Evolutionary conservation across 2,888 invertebrate genomes (phyloP).

Genomic region (Athrips mouffetella): DNA sequence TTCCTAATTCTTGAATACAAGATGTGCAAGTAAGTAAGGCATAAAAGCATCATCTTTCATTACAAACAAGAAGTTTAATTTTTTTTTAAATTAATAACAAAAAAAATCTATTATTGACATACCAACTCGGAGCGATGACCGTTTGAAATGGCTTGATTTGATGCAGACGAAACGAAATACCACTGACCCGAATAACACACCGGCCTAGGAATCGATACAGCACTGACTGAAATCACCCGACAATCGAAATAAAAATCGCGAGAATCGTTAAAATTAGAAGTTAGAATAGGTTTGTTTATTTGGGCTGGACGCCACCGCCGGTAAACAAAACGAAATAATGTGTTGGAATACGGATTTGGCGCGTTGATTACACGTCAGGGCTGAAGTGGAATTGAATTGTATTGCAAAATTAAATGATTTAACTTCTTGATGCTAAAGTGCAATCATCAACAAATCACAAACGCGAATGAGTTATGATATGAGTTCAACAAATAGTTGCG

Average conservation of each 20-base stretch:
- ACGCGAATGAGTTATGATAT: too few relatives aligned
- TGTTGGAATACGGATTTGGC: constrained; percentile 1
- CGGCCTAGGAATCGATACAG: constrained; percentile 39
- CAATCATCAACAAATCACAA: not conserved
- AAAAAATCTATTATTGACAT: not conserved
- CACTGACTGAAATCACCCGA: constrained; percentile 29
- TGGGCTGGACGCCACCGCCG: constrained; percentile 20
- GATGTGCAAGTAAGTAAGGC: too few relatives aligned
- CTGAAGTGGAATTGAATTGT: constrained; percentile 3
- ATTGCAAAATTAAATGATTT: not conserved
- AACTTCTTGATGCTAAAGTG: not conserved
- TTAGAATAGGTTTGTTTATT: constrained; percentile 26
- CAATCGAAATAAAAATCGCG: constrained; percentile 11
- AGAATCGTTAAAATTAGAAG: constrained; percentile 53
- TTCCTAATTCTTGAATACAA: too few relatives aligned
- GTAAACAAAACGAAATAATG: constrained; percentile 12
- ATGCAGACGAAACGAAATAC: constrained; percentile 23
- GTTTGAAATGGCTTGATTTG: not conserved
- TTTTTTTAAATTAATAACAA: not conserved
- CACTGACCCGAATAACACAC: constrained; percentile 39
- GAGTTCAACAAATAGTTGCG: too few relatives aligned
- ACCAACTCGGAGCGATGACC: constrained; percentile 1
- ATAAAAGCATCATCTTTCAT: too few relatives aligned
- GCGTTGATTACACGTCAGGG: constrained; percentile 2
- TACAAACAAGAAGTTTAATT: too few relatives aligned